These are phyloP conservation scores for Bungarus multicinctus DNA, from an alignment of 2,113 vertebrate genomes.

Conservation along the genomic window DNA sequence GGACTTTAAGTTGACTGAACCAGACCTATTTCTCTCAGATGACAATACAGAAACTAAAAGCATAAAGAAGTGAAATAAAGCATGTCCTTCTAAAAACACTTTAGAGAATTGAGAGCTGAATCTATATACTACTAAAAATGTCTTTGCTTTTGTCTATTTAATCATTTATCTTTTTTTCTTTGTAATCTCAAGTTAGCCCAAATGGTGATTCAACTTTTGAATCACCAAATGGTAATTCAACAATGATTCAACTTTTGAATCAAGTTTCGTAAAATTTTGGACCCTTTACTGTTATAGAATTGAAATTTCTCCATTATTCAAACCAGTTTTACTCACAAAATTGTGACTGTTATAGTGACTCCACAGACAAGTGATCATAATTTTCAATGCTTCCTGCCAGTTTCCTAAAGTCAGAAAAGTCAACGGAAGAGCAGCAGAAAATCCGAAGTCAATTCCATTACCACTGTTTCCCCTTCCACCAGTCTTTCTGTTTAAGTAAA, in stretches of 20 bases:
- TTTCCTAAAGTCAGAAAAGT: too few species aligned
- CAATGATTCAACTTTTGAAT: not conserved
- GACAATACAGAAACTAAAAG: not conserved
- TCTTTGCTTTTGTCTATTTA: not conserved
- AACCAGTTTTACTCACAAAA: too few species aligned
- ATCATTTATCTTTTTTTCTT: not conserved
- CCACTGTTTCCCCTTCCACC: too few species aligned
- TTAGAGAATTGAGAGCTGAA: not conserved
- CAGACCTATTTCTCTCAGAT: not conserved
- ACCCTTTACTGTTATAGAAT: too few species aligned
- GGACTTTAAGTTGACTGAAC: not conserved
- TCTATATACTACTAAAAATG: not conserved
- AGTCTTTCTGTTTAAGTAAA: too few species aligned
- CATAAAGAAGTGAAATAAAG: not conserved
- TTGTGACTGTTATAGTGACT: too few species aligned
- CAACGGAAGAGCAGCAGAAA: too few species aligned
- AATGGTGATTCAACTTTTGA: too few species aligned
- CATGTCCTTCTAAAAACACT: not conserved
- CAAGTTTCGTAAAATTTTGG: not conserved
- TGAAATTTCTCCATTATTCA: too few species aligned
- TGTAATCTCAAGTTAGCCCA: not conserved
- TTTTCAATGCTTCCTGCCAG: too few species aligned
- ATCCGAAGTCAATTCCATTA: too few species aligned
- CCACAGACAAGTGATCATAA: too few species aligned
- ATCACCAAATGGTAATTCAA: not conserved